Percentiles rank a stretch among this genome's conserved stretches.
Evolutionary conservation across 2,888 invertebrate species (phyloP).

Genomic region (Drosophila leonis): DNA sequence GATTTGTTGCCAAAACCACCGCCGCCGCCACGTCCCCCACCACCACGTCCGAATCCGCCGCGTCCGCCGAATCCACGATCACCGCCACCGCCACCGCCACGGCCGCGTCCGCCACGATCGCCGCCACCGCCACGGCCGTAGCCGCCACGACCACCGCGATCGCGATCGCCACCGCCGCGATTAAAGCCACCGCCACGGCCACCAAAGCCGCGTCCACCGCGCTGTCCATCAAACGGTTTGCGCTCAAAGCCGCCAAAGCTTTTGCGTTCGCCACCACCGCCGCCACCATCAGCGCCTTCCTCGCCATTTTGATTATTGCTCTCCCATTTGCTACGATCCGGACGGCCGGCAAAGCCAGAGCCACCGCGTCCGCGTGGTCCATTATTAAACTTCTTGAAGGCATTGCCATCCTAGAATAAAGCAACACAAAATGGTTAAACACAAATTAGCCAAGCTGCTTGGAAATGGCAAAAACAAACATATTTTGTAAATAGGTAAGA

Average conservation of each 20-base stretch:
- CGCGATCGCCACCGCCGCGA: slow-evolving; percentile 44
- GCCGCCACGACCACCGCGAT: slow-evolving; percentile 57
- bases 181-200: slow-evolving; percentile 43
- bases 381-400: slow-evolving; percentile 77
- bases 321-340: slow-evolving; percentile 84
- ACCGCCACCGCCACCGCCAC: slow-evolving; percentile 55
- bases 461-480: slow-evolving; percentile 34
- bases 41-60: slow-evolving; percentile 64
- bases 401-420: slow-evolving; percentile 66
- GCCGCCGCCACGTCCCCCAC: slow-evolving; percentile 83
- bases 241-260: slow-evolving; percentile 64
- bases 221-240: slow-evolving; percentile 5
- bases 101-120: slow-evolving; percentile 49
- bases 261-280: slow-evolving; percentile 82
- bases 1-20: slow-evolving; percentile 86
- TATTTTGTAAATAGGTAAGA: slow-evolving; percentile 14
- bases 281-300: slow-evolving; percentile 42
- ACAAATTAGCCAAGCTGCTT: slow-evolving; percentile 84
- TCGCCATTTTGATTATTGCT: slow-evolving; percentile 73
- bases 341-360: slow-evolving; percentile 66
- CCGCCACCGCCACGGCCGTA: slow-evolving; percentile 85
- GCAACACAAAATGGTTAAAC: slow-evolving; percentile 75
- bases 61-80: slow-evolving; percentile 54
- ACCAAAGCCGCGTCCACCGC: slow-evolving; percentile 26
- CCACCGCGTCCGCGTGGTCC: slow-evolving; percentile 79